phyloP scores from a whole-genome alignment of 1,140 invertebrate species.

The Campoletis sonorensis region DNA sequence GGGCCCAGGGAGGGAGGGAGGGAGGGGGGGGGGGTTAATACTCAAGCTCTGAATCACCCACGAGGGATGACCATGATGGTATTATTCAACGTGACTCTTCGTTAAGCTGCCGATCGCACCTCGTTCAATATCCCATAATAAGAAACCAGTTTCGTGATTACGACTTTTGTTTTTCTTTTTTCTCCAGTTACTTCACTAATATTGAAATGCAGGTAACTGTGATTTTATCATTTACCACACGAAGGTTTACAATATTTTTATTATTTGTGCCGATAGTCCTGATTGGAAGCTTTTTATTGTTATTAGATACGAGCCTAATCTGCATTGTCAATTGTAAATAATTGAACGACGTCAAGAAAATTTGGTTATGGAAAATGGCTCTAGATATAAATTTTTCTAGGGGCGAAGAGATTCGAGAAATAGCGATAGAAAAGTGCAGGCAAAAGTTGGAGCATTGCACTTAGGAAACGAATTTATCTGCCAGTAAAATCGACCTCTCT shows the following conservation, averaged over 20 bases:
- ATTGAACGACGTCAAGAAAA: too few species aligned
- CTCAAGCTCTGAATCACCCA: constrained; percentile 16
- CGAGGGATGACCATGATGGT: constrained; percentile 7
- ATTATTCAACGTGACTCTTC: constrained; percentile 15
- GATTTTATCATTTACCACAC: too few species aligned
- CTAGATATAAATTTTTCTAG: background rate
- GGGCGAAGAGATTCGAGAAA: background rate
- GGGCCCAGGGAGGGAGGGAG: too few species aligned
- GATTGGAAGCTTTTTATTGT: too few species aligned
- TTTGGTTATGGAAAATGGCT: too few species aligned
- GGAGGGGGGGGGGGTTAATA: background rate
- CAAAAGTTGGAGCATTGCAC: constrained; percentile 24
- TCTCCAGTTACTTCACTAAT: constrained; percentile 41
- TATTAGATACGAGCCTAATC: too few species aligned
- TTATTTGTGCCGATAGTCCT: too few species aligned
- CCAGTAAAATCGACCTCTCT: constrained; percentile 40
- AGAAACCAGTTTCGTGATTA: background rate
- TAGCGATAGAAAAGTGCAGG: background rate
- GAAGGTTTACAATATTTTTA: too few species aligned
- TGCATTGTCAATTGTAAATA: too few species aligned
- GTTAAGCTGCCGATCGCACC: background rate
- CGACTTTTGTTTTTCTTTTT: background rate
- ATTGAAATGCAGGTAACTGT: background rate
- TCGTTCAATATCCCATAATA: constrained; percentile 5
- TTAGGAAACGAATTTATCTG: constrained; percentile 51